Evolutionary conservation across 35 echinoderm and acorn worm genomes (phyloP).

Genomic region (Ophioderma brevispina): DNA sequence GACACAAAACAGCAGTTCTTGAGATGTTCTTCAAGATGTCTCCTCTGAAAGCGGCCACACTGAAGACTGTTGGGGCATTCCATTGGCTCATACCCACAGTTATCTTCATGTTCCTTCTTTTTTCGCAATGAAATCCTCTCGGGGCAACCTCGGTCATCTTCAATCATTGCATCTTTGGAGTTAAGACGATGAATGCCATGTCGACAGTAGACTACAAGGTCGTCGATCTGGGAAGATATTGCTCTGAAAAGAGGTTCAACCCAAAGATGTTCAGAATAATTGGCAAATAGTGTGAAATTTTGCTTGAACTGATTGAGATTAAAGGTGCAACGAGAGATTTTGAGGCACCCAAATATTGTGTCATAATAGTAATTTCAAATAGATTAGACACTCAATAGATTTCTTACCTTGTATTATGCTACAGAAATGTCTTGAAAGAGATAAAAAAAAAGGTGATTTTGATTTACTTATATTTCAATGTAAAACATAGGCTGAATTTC

Average conservation of each 20-base stretch:
- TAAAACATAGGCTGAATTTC: too few species aligned
- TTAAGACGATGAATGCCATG: constrained; percentile 80
- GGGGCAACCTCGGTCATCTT: constrained; percentile 76
- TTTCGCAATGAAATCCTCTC: constrained; percentile 51
- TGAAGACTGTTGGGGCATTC: constrained; percentile 70
- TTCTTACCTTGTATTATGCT: too few species aligned
- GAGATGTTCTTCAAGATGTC: constrained; percentile 60
- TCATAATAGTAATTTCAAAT: too few species aligned
- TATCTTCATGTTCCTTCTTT: constrained; percentile 38
- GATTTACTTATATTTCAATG: too few species aligned
- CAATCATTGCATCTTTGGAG: constrained; percentile 69
- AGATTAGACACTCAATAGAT: too few species aligned
- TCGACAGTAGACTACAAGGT: constrained; percentile 79
- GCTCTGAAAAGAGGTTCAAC: constrained; percentile 75
- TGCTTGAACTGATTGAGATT: too few species aligned
- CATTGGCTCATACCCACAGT: constrained; percentile 54
- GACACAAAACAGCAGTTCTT: constrained; percentile 11
- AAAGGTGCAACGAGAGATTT: too few species aligned
- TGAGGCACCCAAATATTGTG: too few species aligned
- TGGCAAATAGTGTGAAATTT: too few species aligned
- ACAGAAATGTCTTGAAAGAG: too few species aligned
- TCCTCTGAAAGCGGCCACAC: constrained; percentile 69
- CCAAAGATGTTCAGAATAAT: too few species aligned
- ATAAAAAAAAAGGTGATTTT: too few species aligned
- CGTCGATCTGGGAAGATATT: constrained; percentile 81